Conservation (phyloP, 2,888 invertebrate species). For the Meghimatium bilineatum region DNA sequence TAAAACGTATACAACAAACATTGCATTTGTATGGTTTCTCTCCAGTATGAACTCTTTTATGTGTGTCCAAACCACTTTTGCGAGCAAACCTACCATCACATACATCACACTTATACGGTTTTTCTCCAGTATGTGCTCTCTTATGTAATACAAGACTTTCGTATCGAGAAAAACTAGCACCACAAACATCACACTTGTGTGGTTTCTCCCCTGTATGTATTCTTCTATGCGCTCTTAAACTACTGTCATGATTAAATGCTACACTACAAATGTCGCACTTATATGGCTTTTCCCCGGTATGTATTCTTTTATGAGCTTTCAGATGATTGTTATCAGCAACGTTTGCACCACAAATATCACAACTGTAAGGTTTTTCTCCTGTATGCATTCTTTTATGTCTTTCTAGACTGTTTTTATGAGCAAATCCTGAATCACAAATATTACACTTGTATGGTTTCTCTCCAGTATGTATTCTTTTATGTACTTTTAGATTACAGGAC, state of each 20-base stretch:
- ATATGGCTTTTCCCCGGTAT: too few relatives aligned
- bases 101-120: neutral
- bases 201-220: too few relatives aligned
- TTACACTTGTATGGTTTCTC: too few relatives aligned
- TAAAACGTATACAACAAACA: neutral
- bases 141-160: neutral
- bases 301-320: neutral
- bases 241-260: neutral
- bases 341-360: slow-evolving; percentile 44
- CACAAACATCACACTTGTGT: too few relatives aligned
- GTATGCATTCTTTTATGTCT: slow-evolving; percentile 9
- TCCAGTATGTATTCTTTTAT: slow-evolving; percentile 1
- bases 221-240: neutral
- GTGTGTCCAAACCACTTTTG: neutral
- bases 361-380: too few relatives aligned
- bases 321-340: neutral
- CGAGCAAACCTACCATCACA: neutral
- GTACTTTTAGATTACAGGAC: slow-evolving; percentile 37
- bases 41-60: neutral
- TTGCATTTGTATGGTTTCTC: neutral
- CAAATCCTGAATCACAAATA: slow-evolving; percentile 21
- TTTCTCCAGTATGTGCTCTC: neutral
- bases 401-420: slow-evolving; percentile 47
- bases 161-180: neutral
- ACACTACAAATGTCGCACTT: too few relatives aligned